These are phyloP conservation scores for Propithecus deckenii DNA, from an alignment of 2,797 vertebrate genomes.

Conservation along the genomic window DNA sequence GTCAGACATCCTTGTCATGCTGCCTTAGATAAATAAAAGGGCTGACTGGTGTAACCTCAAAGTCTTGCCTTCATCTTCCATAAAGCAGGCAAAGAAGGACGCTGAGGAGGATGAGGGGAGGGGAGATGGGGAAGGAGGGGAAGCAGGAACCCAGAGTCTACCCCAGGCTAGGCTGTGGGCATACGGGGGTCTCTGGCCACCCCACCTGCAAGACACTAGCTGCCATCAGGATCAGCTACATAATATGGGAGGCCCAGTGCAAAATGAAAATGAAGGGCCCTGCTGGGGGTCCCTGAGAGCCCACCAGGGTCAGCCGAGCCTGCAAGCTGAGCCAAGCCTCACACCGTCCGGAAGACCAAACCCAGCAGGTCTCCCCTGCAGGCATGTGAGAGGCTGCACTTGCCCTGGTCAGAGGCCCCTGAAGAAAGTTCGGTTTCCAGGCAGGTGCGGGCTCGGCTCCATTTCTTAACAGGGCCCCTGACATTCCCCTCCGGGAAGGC, in stretches of 20 bases:
- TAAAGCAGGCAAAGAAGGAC: background rate
- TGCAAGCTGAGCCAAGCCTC: background rate
- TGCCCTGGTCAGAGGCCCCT: background rate
- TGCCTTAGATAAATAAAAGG: background rate
- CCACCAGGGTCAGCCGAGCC: background rate
- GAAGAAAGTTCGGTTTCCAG: background rate
- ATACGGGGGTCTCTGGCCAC: background rate
- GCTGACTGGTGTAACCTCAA: background rate
- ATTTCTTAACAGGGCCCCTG: background rate
- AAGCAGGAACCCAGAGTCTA: background rate
- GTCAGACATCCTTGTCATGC: background rate
- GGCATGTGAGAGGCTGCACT: background rate
- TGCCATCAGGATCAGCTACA: background rate
- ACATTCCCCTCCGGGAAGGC: background rate
- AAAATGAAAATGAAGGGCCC: background rate
- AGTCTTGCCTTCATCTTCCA: background rate
- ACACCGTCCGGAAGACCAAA: background rate
- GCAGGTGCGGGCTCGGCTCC: background rate
- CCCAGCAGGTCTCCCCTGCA: background rate
- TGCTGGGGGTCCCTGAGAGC: background rate
- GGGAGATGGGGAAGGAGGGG: rapidly evolving
- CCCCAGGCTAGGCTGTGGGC: background rate
- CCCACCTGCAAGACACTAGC: background rate
- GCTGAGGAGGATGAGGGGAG: background rate
- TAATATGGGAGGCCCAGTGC: background rate